Conservation (phyloP, 1,140 invertebrate genomes). For the Physella acuta region DNA sequence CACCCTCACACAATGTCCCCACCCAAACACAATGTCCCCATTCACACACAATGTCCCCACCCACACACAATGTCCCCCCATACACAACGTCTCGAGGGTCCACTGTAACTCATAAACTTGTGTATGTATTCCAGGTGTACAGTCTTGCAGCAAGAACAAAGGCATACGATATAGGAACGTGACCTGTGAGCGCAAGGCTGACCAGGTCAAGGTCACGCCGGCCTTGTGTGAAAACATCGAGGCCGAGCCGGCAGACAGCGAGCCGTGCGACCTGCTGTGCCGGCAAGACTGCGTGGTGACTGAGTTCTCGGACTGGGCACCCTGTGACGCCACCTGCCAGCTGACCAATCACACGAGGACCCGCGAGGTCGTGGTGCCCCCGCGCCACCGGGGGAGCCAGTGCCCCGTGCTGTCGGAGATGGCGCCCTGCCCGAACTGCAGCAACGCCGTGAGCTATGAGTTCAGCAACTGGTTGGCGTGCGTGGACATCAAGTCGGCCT, state of each 20-base stretch:
- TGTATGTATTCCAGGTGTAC: too few relatives aligned
- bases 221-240: slow-evolving; percentile 36
- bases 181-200: slow-evolving; percentile 34
- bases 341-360: slow-evolving; percentile 63
- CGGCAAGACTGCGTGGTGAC: slow-evolving; percentile 64
- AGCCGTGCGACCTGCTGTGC: slow-evolving; percentile 45
- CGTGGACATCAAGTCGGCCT: slow-evolving; percentile 18
- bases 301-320: slow-evolving; percentile 67
- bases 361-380: slow-evolving; percentile 64
- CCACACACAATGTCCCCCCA: too few relatives aligned
- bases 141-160: slow-evolving; percentile 23
- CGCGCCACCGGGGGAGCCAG: slow-evolving; percentile 51
- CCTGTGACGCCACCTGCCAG: slow-evolving; percentile 64
- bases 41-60: too few relatives aligned
- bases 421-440: slow-evolving; percentile 60
- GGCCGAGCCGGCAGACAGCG: slow-evolving; percentile 32
- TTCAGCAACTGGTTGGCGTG: slow-evolving; percentile 29
- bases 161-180: slow-evolving; percentile 37
- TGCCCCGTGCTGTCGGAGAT: slow-evolving; percentile 66
- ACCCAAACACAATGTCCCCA: too few relatives aligned
- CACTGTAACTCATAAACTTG: too few relatives aligned
- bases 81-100: too few relatives aligned
- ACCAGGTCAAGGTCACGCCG: slow-evolving; percentile 20
- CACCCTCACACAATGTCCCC: too few relatives aligned
- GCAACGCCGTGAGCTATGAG: slow-evolving; percentile 27